Conservation (phyloP, 1,140 invertebrate species). For the Pseudobourletiella spinata region DNA sequence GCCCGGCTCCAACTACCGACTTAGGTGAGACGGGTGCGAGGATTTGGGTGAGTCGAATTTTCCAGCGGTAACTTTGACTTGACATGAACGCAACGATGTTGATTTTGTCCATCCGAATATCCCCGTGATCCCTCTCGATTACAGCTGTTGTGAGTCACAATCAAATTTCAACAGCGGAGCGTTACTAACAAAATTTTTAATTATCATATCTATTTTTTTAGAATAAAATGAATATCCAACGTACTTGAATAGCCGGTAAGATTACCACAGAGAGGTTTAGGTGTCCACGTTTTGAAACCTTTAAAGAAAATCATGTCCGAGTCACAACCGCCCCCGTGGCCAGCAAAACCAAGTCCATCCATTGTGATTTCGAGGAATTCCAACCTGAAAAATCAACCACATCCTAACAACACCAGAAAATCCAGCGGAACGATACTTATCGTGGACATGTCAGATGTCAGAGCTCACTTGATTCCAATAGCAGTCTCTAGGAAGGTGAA, state of each 20-base stretch:
- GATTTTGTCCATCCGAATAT: conserved; percentile 13
- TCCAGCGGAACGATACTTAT: too few species aligned
- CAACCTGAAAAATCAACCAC: conserved; percentile 7
- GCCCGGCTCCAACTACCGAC: too few species aligned
- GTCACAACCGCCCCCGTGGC: conserved; percentile 14
- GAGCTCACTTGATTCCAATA: background rate
- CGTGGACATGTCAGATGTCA: too few species aligned
- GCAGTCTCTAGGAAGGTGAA: background rate
- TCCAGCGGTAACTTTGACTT: conserved; percentile 18
- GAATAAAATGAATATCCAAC: too few species aligned
- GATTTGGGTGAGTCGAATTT: conserved; percentile 23
- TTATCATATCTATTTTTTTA: background rate
- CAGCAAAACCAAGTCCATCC: conserved; percentile 15
- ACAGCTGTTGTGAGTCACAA: too few species aligned
- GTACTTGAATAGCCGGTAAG: conserved; percentile 22
- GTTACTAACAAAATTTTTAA: background rate
- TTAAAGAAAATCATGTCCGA: conserved; percentile 24
- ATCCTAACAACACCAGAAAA: too few species aligned
- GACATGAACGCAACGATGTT: conserved; percentile 24
- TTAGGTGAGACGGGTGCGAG: too few species aligned
- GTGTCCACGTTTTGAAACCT: conserved; percentile 25
- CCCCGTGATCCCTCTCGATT: background rate
- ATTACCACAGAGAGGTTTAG: conserved; percentile 24
- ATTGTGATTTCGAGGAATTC: conserved; percentile 21
- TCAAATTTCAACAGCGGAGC: too few species aligned